These are phyloP conservation scores for Aphidius colemani DNA, from an alignment of 2,888 invertebrate genomes.

Conservation along the genomic window DNA sequence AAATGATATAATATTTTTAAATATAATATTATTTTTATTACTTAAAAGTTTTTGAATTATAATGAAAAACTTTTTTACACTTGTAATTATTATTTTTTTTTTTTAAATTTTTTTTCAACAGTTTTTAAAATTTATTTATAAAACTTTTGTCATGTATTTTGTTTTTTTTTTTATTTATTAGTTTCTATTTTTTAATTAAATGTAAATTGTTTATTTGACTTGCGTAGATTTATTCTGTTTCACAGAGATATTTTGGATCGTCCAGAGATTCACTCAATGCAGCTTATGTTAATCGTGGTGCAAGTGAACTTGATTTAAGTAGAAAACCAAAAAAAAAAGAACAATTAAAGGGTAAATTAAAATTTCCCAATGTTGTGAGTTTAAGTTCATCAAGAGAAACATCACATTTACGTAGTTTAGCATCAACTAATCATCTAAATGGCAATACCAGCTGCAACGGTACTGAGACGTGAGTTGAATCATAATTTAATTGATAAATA, in stretches of 20 bases:
- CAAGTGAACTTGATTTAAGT: conserved; percentile 79
- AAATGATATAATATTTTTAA: no score
- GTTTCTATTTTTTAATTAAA: background rate
- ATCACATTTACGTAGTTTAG: conserved; percentile 69
- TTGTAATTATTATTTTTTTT: no score
- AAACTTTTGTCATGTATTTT: no score
- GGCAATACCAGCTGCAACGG: conserved; percentile 70
- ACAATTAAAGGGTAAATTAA: conserved; percentile 66
- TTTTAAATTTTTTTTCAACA: no score
- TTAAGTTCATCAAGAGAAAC: conserved; percentile 77
- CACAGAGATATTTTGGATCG: conserved; percentile 71
- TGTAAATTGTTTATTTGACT: conserved; percentile 26
- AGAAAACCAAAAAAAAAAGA: conserved; percentile 72
- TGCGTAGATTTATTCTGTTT: conserved; percentile 54
- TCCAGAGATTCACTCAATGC: conserved; percentile 77
- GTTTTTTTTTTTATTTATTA: no score
- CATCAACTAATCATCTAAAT: conserved; percentile 67
- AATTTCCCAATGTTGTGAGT: conserved; percentile 65
- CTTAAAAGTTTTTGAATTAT: no score
- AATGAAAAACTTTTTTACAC: no score
- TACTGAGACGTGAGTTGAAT: conserved; percentile 66
- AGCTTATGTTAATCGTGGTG: conserved; percentile 70
- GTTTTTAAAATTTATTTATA: no score
- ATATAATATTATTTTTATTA: no score
- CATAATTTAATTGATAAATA: no score